These are phyloP conservation scores for Thalassophryne amazonica DNA, from an alignment of 2,797 vertebrate species.

Conservation along the genomic window DNA sequence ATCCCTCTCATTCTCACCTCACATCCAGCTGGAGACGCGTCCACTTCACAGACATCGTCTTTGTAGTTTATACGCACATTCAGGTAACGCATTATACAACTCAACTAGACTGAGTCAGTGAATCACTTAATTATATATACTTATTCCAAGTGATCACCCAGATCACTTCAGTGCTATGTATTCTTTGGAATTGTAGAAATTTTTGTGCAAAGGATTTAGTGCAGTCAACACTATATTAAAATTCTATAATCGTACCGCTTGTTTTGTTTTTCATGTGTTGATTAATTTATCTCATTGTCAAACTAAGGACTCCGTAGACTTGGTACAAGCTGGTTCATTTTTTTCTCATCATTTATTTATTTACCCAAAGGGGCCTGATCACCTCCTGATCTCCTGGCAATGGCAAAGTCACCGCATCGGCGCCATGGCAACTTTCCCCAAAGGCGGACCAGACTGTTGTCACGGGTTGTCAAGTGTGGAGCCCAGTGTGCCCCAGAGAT, in stretches of 20 bases:
- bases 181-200: not conserved
- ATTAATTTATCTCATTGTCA: not conserved
- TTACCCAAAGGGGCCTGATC: slow-evolving; percentile 36
- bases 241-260: not conserved
- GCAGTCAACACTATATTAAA: not conserved
- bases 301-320: slow-evolving; percentile 28
- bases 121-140: no score
- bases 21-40: slow-evolving; percentile 15
- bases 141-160: not conserved
- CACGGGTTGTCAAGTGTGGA: slow-evolving; percentile 18
- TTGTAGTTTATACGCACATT: not conserved
- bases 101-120: no score
- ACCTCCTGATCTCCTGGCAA: slow-evolving; percentile 42
- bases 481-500: slow-evolving; percentile 12
- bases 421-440: slow-evolving; percentile 61
- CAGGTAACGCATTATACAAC: slow-evolving; percentile 20
- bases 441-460: slow-evolving; percentile 34
- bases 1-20: slow-evolving; percentile 17
- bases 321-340: slow-evolving; percentile 18
- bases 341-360: slow-evolving; percentile 19
- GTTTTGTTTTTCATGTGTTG: slow-evolving; percentile 21
- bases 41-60: slow-evolving; percentile 11
- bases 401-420: slow-evolving; percentile 35
- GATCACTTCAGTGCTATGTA: no score
- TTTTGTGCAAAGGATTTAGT: not conserved